phyloP scores from a whole-genome alignment of 2,888 invertebrate genomes.

The Horisme vitalbata region DNA sequence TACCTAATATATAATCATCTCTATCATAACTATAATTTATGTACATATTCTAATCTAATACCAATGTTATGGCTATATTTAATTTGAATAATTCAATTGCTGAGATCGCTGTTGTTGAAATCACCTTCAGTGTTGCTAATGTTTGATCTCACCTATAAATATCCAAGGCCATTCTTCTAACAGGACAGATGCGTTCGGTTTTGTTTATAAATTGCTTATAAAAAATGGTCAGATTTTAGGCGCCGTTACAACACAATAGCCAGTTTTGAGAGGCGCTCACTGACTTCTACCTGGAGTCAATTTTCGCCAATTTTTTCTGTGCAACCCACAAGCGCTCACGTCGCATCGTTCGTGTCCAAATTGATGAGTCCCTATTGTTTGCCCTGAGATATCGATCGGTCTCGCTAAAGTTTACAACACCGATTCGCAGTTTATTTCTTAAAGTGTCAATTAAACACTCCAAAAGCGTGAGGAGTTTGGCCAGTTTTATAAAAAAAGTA shows the following conservation, averaged over 20 bases:
- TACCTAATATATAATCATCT: too few species aligned
- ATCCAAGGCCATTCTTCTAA: conserved; percentile 32
- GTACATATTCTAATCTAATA: too few species aligned
- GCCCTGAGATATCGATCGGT: conserved; percentile 53
- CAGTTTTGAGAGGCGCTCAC: conserved; percentile 63
- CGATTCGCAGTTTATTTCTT: conserved; percentile 36
- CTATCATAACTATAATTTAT: too few species aligned
- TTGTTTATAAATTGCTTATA: conserved; percentile 46
- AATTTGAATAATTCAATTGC: not conserved
- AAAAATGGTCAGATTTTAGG: conserved; percentile 61
- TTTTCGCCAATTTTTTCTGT: conserved; percentile 61
- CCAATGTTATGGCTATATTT: not conserved
- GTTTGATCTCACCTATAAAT: conserved; percentile 27
- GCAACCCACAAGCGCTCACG: conserved; percentile 42
- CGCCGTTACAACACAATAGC: conserved; percentile 68
- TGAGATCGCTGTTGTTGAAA: conserved; percentile 6
- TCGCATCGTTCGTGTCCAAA: conserved; percentile 56
- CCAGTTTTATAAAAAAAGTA: conserved; percentile 6
- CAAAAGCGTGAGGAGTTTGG: conserved; percentile 29
- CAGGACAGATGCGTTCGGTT: conserved; percentile 43
- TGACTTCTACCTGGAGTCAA: conserved; percentile 62
- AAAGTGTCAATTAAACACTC: conserved; percentile 38
- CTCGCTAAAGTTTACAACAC: conserved; percentile 39
- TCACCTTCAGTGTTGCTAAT: conserved; percentile 12
- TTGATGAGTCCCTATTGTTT: conserved; percentile 68